These are phyloP conservation scores for Erpetoichthys calabaricus DNA, from an alignment of 2,797 vertebrate genomes.

Conservation along the genomic window DNA sequence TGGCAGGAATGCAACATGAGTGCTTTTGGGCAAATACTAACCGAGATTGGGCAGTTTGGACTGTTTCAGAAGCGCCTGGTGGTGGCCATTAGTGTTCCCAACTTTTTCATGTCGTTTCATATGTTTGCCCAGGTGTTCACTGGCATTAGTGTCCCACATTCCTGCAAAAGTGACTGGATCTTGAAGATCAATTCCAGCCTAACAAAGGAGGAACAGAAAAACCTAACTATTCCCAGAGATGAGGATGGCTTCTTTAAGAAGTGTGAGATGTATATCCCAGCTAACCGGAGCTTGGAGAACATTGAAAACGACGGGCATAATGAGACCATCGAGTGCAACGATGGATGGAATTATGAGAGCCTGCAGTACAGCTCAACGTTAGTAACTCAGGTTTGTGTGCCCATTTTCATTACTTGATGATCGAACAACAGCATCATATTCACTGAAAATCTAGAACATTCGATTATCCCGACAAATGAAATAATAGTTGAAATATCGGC, in stretches of 20 bases:
- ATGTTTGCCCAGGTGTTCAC: constrained; percentile 67
- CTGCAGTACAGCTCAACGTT: constrained; percentile 33
- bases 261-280: constrained; percentile 67
- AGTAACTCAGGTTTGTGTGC: constrained; percentile 51
- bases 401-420: background rate
- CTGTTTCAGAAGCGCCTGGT: constrained; percentile 60
- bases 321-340: constrained; percentile 40
- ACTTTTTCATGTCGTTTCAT: constrained; percentile 43
- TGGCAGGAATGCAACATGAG: constrained; percentile 36
- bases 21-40: constrained; percentile 45
- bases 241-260: constrained; percentile 39
- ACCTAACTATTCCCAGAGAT: constrained; percentile 57
- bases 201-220: constrained; percentile 42
- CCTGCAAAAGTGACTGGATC: constrained; percentile 74
- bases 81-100: constrained; percentile 41
- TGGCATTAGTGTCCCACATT: constrained; percentile 39
- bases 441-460: background rate
- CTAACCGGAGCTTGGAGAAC: constrained; percentile 41
- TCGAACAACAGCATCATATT: background rate
- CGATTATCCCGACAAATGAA: background rate
- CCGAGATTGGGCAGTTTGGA: constrained; percentile 59
- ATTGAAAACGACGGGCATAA: constrained; percentile 55
- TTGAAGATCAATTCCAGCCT: constrained; percentile 41
- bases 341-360: constrained; percentile 52
- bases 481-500: background rate